Conservation (phyloP, 1,140 invertebrate species). For the Microvelia longipes region DNA sequence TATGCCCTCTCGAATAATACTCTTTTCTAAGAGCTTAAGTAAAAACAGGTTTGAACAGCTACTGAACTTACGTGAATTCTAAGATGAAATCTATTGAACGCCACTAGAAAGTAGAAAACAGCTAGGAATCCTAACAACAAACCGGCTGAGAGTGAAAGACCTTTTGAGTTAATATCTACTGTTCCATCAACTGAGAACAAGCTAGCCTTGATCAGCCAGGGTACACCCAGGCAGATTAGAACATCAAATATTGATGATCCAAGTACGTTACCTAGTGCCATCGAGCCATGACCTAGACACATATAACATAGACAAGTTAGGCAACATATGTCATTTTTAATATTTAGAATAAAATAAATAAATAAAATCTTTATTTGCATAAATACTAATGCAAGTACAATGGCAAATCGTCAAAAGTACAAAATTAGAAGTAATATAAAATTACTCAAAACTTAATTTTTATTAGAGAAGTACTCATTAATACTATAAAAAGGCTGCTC, state of each 20-base stretch:
- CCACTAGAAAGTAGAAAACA: slow-evolving; percentile 23
- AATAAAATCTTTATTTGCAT: too few species aligned
- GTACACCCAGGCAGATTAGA: slow-evolving; percentile 35
- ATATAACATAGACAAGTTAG: slow-evolving; percentile 8
- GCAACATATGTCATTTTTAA: neutral
- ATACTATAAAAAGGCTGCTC: too few species aligned
- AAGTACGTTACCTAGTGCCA: slow-evolving; percentile 35
- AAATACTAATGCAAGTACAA: too few species aligned
- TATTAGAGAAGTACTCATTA: too few species aligned
- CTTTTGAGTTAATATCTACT: slow-evolving; percentile 24
- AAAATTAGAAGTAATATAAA: neutral
- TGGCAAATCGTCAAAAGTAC: too few species aligned
- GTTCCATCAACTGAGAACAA: slow-evolving; percentile 22
- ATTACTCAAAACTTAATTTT: neutral
- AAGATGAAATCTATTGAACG: slow-evolving; percentile 26
- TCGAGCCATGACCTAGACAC: slow-evolving; percentile 32
- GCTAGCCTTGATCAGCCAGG: slow-evolving; percentile 35
- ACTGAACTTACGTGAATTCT: slow-evolving; percentile 23
- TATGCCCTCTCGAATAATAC: slow-evolving; percentile 16
- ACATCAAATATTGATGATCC: slow-evolving; percentile 39
- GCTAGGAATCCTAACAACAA: slow-evolving; percentile 26
- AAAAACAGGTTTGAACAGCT: too few species aligned
- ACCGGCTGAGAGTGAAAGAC: slow-evolving; percentile 28
- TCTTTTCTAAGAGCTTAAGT: too few species aligned
- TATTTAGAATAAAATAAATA: neutral